Evolutionary conservation across 30 jellyfish, hydroid and myxozoan genomes (phyloP).

Genomic region (Hydractinia echinata): DNA sequence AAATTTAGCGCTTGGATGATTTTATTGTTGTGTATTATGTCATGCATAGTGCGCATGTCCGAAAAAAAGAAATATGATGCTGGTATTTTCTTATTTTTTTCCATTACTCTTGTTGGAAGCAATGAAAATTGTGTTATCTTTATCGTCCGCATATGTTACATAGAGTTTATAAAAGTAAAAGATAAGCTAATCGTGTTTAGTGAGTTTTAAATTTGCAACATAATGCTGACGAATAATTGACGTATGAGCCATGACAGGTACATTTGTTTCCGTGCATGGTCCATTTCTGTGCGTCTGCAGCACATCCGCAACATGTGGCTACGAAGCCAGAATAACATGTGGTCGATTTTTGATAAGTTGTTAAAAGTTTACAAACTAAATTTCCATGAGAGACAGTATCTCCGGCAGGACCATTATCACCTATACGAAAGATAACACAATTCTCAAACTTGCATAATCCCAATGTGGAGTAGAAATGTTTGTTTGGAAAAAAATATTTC

Average conservation of each 20-base stretch:
- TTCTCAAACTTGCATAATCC: neutral
- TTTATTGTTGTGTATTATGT: neutral
- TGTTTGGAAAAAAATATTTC: too few species aligned
- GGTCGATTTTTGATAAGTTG: constrained; percentile 8
- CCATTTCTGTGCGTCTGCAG: constrained; percentile 7
- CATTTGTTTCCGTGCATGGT: neutral
- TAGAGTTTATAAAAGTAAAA: neutral
- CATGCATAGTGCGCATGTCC: neutral
- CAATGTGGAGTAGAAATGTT: too few species aligned
- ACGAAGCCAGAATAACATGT: neutral
- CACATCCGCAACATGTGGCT: constrained; percentile 4
- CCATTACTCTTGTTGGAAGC: neutral
- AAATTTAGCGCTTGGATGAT: neutral
- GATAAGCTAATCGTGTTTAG: too few species aligned
- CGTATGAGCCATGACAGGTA: neutral
- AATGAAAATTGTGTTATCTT: constrained; percentile 11
- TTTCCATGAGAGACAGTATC: neutral
- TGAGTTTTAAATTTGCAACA: constrained; percentile 11
- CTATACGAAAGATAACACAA: constrained; percentile 16
- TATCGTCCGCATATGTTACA: neutral
- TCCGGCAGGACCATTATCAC: constrained; percentile 12
- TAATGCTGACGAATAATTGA: constrained; percentile 9
- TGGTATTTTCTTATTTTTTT: neutral
- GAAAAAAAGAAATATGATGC: neutral
- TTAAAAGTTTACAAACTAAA: neutral